Conservation (phyloP, 1,140 invertebrate species). For the Gonatopus flavifemur region DNA sequence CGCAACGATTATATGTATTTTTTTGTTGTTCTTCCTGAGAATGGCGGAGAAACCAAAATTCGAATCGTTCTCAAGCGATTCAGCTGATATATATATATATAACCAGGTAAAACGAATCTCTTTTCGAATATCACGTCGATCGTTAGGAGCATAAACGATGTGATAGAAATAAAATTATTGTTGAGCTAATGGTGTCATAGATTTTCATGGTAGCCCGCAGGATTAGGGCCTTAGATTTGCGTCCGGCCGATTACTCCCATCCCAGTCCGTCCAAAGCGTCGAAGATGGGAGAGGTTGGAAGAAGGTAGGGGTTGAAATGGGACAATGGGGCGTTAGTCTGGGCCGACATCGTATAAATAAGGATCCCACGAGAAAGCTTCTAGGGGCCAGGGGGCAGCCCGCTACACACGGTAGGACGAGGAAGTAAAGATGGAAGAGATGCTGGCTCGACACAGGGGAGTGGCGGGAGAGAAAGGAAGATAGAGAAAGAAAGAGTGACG, state of each 20-base stretch:
- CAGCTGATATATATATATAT: too few species aligned
- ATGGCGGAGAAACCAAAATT: too few species aligned
- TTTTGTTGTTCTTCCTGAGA: too few species aligned
- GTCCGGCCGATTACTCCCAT: slow-evolving; percentile 58
- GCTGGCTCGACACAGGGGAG: slow-evolving; percentile 29
- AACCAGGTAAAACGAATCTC: too few species aligned
- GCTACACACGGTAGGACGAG: background rate
- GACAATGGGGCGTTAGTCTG: slow-evolving; percentile 59
- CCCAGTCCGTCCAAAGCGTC: too few species aligned
- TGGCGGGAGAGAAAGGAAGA: too few species aligned
- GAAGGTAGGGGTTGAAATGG: slow-evolving; percentile 56
- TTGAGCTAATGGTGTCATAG: slow-evolving; percentile 58
- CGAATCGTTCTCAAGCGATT: too few species aligned
- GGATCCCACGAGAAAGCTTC: slow-evolving; percentile 51
- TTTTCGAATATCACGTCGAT: too few species aligned
- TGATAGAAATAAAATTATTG: too few species aligned
- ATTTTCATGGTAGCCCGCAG: slow-evolving; percentile 58
- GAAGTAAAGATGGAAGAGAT: slow-evolving; percentile 29
- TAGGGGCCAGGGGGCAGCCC: slow-evolving; percentile 27
- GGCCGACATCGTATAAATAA: slow-evolving; percentile 58
- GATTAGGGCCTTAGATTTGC: slow-evolving; percentile 60
- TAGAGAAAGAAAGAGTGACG: slow-evolving; percentile 3
- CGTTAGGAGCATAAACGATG: too few species aligned
- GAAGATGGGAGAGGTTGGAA: too few species aligned
- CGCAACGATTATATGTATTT: too few species aligned